Evolutionary conservation across 1,140 invertebrate genomes (phyloP).

Genomic region (Littorina saxatilis): DNA sequence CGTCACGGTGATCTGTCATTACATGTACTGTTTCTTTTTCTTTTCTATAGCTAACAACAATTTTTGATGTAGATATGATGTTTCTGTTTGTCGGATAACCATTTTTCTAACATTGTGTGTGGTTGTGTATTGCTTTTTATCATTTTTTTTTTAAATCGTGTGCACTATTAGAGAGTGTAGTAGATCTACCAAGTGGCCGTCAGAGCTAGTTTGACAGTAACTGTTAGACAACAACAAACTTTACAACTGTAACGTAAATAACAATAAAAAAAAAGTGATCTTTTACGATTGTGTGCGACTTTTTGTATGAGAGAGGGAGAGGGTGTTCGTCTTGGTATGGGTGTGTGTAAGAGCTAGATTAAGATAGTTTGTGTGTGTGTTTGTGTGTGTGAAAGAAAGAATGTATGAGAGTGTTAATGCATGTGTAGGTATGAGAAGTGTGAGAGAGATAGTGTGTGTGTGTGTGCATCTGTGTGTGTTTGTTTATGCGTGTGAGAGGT

Average conservation of each 20-base stretch:
- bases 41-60: not conserved
- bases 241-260: conserved; percentile 38
- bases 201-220: conserved; percentile 38
- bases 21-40: not conserved
- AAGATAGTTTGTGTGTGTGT: too few relatives aligned
- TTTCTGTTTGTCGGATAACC: not conserved
- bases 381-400: not conserved
- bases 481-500: not conserved
- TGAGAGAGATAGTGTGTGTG: too few relatives aligned
- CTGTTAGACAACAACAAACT: conserved; percentile 32
- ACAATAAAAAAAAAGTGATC: conserved; percentile 31
- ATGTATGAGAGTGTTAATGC: conserved; percentile 6
- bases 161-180: conserved; percentile 29
- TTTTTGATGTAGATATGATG: not conserved
- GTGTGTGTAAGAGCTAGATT: too few relatives aligned
- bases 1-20: not conserved
- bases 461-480: too few relatives aligned
- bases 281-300: too few relatives aligned
- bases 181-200: conserved; percentile 22
- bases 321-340: too few relatives aligned
- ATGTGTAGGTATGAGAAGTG: not conserved
- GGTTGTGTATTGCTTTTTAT: not conserved
- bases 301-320: too few relatives aligned
- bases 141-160: conserved; percentile 18
- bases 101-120: not conserved